Conservation (phyloP, 2,113 vertebrate species). For the Dicaeum eximium region DNA sequence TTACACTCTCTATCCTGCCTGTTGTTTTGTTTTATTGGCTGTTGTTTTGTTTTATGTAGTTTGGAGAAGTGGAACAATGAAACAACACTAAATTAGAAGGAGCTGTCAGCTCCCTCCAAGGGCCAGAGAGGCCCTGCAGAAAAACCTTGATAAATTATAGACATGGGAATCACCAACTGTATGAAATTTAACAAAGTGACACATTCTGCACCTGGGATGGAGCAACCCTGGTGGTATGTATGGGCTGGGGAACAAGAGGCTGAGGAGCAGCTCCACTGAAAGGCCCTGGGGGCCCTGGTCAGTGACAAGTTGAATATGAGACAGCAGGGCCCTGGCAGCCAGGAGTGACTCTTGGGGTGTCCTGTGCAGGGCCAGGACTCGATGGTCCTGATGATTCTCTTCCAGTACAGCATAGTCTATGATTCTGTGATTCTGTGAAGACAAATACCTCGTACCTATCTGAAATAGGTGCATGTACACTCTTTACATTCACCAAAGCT, state of each 20-base stretch:
- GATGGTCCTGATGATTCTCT: neutral
- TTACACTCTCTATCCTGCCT: neutral
- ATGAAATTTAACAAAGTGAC: neutral
- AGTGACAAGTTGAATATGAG: accelerated
- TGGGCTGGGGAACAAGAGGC: neutral
- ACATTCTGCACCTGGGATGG: neutral
- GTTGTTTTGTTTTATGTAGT: neutral
- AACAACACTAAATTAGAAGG: neutral
- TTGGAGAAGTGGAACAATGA: neutral
- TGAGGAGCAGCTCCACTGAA: neutral
- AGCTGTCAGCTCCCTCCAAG: neutral
- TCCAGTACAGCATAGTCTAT: neutral
- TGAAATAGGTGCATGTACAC: neutral
- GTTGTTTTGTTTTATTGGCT: neutral
- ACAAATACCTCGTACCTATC: neutral
- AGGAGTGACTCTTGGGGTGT: neutral
- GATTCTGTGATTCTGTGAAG: neutral
- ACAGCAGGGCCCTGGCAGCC: neutral
- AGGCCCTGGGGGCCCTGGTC: neutral
- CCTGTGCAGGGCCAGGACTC: neutral
- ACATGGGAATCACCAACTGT: neutral
- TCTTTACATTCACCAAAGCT: neutral
- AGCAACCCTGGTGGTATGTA: neutral
- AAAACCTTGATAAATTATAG: neutral
- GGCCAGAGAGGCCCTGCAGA: neutral